Conservation (phyloP, 2,888 invertebrate species). For the Plusia festucae region DNA sequence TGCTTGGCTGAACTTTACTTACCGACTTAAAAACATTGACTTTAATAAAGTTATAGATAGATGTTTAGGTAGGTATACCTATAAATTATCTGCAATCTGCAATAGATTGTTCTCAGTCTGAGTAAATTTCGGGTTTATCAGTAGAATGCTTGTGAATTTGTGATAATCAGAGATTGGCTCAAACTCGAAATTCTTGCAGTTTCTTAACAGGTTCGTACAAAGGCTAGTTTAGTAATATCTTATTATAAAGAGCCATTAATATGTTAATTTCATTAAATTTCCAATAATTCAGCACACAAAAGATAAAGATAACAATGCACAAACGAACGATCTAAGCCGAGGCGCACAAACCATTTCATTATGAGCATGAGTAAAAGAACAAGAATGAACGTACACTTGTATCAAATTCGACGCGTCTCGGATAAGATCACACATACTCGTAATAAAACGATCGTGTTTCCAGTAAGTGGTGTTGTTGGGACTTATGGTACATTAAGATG, state of each 20-base stretch:
- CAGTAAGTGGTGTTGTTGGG: constrained; percentile 69
- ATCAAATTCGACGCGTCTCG: constrained; percentile 53
- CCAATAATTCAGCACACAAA: constrained; percentile 13
- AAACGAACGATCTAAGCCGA: background rate
- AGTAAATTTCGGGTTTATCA: background rate
- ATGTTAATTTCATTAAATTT: background rate
- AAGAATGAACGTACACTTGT: constrained; percentile 36
- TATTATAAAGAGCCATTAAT: background rate
- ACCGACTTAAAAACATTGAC: background rate
- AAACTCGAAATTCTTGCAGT: too few species aligned
- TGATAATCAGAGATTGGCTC: too few species aligned
- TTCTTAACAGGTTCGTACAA: too few species aligned
- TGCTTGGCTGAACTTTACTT: background rate
- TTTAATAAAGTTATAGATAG: too few species aligned
- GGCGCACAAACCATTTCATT: constrained; percentile 25
- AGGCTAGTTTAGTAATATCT: too few species aligned
- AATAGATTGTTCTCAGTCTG: too few species aligned
- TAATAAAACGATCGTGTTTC: constrained; percentile 75
- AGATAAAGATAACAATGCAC: constrained; percentile 32
- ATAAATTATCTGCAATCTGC: too few species aligned
- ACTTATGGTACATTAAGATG: constrained; percentile 69
- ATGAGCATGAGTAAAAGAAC: constrained; percentile 30
- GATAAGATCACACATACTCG: constrained; percentile 69
- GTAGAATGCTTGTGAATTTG: too few species aligned
- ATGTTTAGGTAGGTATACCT: too few species aligned